Evolutionary conservation across 2,113 vertebrate genomes (phyloP).

Genomic region (Progne subis): DNA sequence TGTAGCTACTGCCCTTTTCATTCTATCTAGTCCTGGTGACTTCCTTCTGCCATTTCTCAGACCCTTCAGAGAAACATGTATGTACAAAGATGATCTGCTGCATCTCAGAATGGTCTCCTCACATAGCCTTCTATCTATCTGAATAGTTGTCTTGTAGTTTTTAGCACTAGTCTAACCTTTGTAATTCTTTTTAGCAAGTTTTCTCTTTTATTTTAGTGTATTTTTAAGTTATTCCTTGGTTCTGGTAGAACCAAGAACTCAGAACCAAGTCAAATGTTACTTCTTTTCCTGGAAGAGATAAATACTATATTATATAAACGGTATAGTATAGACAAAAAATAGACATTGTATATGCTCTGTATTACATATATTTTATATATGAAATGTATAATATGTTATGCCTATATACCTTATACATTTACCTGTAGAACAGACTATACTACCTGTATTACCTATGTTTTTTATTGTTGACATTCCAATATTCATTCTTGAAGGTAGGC

Average conservation of each 20-base stretch:
- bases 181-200: neutral
- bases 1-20: neutral
- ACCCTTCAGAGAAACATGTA: neutral
- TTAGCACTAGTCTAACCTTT: neutral
- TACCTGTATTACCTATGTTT: neutral
- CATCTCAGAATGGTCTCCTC: neutral
- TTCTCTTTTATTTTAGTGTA: neutral
- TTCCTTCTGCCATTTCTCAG: neutral
- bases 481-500: neutral
- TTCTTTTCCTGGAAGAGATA: neutral
- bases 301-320: neutral
- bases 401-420: neutral
- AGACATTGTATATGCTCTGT: neutral
- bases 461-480: neutral
- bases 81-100: neutral
- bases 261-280: neutral
- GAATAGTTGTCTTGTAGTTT: neutral
- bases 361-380: neutral
- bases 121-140: neutral
- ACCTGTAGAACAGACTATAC: neutral
- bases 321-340: neutral
- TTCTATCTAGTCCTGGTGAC: neutral
- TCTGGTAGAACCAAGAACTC: neutral
- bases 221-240: neutral
- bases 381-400: neutral